Base-by-base conservation (phyloP, 2,113 vertebrate genomes). In the Pseudopodoces humilis region DNA sequence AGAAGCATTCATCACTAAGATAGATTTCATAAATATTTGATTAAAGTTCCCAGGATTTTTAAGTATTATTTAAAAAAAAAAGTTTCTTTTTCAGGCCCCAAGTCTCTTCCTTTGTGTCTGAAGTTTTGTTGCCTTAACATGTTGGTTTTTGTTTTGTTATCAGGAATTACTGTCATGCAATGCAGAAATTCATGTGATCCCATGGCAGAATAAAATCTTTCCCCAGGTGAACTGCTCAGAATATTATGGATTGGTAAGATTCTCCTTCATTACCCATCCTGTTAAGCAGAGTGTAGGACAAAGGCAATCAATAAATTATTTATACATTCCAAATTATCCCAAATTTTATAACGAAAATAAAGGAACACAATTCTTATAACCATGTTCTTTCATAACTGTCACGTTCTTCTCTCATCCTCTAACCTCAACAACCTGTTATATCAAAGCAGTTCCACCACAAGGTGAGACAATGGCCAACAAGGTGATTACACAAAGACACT, bases 111-210 rank as follows among this genome's bases (percentile, higher is more conserved):
- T 53, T 47, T 84, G 39, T 76, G 6, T 74, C 53, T 95, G 39
- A 82, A 31, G 16, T 58, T 71, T 60, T 77, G 19, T 67, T 90
- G 31, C 63, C 49, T 71, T 63, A 71, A 31, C 3, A 21, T 71
- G 25, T 8, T 80, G 30, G 19, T 13, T 93, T 95, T 44, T 91
- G 37, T 92, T 96, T 80, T 44, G 33, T 88, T 53, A 67, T 95
- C 92, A 99, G 99, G 83, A 47, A 92, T 58, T 67, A 35, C 25
- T 96, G 15, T 23, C 59, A 50, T 99, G 99, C 55, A 83, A 97
- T 49, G 98, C 98, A 20, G 83, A 97, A 10, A 97, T 99, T 93
- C 86, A 98, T 1, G 82, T 98, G 55, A 96, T 97, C 25, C 97
- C 97, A 1, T 98, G 98, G 98, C 95, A 98, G 94, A 31, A 95